Evolutionary conservation across 1,140 invertebrate species (phyloP).

Genomic region (Hestina assimilis): DNA sequence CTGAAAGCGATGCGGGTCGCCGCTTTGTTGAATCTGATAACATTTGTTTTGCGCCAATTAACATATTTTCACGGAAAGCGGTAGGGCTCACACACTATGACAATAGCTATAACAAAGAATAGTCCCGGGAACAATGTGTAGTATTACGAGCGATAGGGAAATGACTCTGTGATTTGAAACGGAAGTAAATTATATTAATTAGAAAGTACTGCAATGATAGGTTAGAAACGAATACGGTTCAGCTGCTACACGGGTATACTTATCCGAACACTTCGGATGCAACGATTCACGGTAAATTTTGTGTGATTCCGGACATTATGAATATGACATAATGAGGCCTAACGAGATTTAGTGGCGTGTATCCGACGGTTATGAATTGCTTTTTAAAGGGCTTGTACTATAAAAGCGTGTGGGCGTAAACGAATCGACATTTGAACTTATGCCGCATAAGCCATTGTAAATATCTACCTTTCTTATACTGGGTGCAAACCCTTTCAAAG

Average conservation of each 20-base stretch:
- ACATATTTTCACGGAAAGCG: conserved; percentile 38
- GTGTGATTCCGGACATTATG: conserved; percentile 7
- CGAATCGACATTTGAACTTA: background rate
- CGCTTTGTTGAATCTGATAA: conserved; percentile 38
- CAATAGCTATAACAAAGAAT: conserved; percentile 18
- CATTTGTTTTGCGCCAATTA: conserved; percentile 33
- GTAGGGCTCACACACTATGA: conserved; percentile 20
- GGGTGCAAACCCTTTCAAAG: too few species aligned
- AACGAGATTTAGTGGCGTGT: background rate
- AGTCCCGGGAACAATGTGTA: conserved; percentile 3
- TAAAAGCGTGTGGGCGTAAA: background rate
- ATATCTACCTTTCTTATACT: background rate
- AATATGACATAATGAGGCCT: background rate
- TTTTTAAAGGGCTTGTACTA: background rate
- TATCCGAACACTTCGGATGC: background rate
- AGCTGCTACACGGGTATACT: conserved; percentile 11
- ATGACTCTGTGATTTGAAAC: conserved; percentile 26
- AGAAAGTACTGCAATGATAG: conserved; percentile 13
- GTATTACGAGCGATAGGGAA: conserved; percentile 16
- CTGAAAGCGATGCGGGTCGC: conserved; percentile 16
- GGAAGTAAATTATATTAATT: conserved; percentile 55
- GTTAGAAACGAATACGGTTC: conserved; percentile 12
- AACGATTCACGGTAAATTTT: conserved; percentile 4
- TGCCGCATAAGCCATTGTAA: background rate
- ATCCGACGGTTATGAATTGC: background rate